phyloP scores from a whole-genome alignment of 2,113 vertebrate species.

The Suncus etruscus region DNA sequence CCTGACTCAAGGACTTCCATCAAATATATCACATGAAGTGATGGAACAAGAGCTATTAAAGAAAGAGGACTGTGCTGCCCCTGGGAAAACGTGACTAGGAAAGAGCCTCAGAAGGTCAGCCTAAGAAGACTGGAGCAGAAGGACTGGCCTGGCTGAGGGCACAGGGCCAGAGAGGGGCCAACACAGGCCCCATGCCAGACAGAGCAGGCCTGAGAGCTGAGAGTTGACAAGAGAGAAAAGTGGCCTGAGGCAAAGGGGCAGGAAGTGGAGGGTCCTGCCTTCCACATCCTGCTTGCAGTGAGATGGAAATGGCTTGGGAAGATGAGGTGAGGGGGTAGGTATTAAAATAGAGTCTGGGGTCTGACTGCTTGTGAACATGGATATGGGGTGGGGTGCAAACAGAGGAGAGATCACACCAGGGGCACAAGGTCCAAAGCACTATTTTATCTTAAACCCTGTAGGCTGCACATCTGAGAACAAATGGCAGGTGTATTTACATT shows the following conservation, averaged over 20 bases:
- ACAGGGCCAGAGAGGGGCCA: no score
- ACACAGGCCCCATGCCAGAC: neutral
- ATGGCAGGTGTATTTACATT: slow-evolving; percentile 83
- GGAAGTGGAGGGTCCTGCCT: neutral
- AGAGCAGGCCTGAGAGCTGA: neutral
- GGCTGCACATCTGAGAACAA: slow-evolving; percentile 61
- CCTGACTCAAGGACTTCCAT: neutral
- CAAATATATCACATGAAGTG: no score
- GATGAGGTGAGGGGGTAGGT: no score
- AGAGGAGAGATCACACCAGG: slow-evolving; percentile 40
- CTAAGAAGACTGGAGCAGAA: neutral
- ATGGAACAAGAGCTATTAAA: neutral
- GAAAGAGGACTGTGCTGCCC: neutral
- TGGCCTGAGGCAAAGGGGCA: neutral
- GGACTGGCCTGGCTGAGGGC: neutral
- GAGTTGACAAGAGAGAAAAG: neutral
- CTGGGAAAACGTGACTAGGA: neutral
- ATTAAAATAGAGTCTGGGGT: neutral
- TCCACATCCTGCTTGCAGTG: neutral
- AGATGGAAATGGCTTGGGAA: no score
- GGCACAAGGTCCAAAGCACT: slow-evolving; percentile 65
- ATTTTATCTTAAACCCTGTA: slow-evolving; percentile 69
- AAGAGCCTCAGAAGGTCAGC: neutral
- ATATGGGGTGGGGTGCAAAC: neutral
- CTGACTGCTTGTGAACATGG: slow-evolving; percentile 39